Conservation (phyloP, 2,113 vertebrate genomes). For the Stigmatopora nigra region DNA sequence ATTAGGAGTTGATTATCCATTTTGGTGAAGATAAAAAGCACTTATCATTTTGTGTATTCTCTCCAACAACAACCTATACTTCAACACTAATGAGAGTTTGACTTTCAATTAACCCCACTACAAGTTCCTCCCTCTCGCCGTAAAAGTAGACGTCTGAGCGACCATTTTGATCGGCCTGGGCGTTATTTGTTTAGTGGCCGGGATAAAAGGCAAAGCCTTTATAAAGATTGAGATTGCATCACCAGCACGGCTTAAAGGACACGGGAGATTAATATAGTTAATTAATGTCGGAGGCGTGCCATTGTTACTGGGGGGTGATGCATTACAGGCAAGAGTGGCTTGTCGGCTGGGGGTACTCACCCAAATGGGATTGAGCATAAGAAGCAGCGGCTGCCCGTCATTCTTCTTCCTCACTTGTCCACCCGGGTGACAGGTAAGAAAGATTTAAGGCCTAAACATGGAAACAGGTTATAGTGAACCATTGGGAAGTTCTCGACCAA, state of each 20-base stretch:
- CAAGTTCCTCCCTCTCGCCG: constrained; percentile 65
- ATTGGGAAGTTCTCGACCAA: neutral
- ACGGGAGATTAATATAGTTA: constrained; percentile 68
- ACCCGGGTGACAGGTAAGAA: constrained; percentile 52
- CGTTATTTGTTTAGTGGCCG: constrained; percentile 77
- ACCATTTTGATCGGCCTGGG: constrained; percentile 62
- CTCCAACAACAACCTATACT: constrained; percentile 28
- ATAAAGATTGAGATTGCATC: constrained; percentile 73
- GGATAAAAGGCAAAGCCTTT: constrained; percentile 62
- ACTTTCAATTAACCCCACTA: constrained; percentile 78
- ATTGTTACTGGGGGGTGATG: constrained; percentile 68
- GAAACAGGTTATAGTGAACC: constrained; percentile 37
- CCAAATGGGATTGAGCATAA: constrained; percentile 68
- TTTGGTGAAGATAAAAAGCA: neutral
- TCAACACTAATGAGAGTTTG: constrained; percentile 69
- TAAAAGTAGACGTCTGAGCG: constrained; percentile 70
- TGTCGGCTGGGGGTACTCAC: constrained; percentile 61
- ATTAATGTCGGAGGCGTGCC: constrained; percentile 68
- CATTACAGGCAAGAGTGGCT: constrained; percentile 64
- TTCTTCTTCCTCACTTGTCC: constrained; percentile 65
- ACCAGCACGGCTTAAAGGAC: constrained; percentile 56
- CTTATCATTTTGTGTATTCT: constrained; percentile 7
- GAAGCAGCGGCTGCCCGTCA: constrained; percentile 55
- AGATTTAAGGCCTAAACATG: constrained; percentile 55
- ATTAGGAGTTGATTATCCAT: neutral